A percentile compares a stretch with the other conserved stretches of the same genome.
These are phyloP conservation scores for Cyprinella venusta DNA, from an alignment of 2,797 vertebrate genomes.

Conservation along the genomic window DNA sequence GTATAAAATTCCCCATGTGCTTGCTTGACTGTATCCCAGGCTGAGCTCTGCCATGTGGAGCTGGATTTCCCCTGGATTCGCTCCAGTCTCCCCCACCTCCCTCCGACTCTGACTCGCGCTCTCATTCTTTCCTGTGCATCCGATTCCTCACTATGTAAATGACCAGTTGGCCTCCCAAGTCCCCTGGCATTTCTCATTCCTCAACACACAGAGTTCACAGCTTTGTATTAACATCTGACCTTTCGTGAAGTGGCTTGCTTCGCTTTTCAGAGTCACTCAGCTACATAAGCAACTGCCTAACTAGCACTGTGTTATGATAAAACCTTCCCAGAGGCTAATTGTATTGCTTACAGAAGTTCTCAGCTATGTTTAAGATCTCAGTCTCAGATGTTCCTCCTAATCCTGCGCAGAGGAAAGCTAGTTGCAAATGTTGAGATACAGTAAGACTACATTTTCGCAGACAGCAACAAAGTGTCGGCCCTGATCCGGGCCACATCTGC, in stretches of 20 bases:
- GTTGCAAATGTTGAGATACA: not conserved
- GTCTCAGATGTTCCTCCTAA: not conserved
- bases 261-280: slow-evolving; percentile 29
- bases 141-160: slow-evolving; percentile 59
- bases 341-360: not conserved
- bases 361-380: not conserved
- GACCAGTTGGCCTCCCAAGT: slow-evolving; percentile 37
- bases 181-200: slow-evolving; percentile 43
- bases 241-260: slow-evolving; percentile 51
- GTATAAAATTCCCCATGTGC: slow-evolving; percentile 44
- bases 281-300: slow-evolving; percentile 2
- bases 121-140: slow-evolving; percentile 65
- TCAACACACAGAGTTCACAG: slow-evolving; percentile 26
- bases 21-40: slow-evolving; percentile 55
- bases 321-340: not conserved
- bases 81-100: slow-evolving; percentile 73
- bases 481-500: no score
- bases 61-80: slow-evolving; percentile 83
- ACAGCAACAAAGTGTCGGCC: no score
- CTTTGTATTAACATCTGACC: slow-evolving; percentile 42
- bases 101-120: slow-evolving; percentile 58
- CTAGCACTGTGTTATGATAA: not conserved
- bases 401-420: not conserved
- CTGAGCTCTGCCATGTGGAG: slow-evolving; percentile 77
- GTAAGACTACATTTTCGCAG: not conserved